Evolutionary conservation across 1,140 invertebrate species (phyloP).

Genomic region (Drosophila bocqueti): DNA sequence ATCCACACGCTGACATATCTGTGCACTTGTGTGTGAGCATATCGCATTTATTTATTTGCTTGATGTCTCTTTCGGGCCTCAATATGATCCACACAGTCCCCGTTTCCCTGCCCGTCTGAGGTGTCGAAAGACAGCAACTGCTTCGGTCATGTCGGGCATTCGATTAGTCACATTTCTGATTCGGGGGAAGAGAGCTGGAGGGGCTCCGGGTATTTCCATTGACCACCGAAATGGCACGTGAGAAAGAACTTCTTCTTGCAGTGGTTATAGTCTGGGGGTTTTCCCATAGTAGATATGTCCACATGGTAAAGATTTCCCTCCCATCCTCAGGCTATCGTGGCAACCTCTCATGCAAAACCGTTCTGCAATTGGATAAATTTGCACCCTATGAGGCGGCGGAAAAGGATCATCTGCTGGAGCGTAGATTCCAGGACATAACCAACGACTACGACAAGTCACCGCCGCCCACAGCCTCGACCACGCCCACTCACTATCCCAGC

Average conservation of each 20-base stretch:
- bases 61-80: constrained; percentile 69
- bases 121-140: constrained; percentile 71
- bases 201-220: constrained; percentile 27
- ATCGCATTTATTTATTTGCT: constrained; percentile 67
- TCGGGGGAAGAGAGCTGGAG: background rate
- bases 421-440: constrained; percentile 81
- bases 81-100: constrained; percentile 58
- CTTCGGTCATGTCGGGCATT: constrained; percentile 55
- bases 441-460: constrained; percentile 81
- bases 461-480: constrained; percentile 73
- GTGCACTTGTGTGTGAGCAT: constrained; percentile 32
- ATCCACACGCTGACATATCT: constrained; percentile 29
- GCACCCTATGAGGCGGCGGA: constrained; percentile 66
- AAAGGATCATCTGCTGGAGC: constrained; percentile 78
- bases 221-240: constrained; percentile 72
- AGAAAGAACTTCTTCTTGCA: constrained; percentile 42
- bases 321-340: constrained; percentile 73
- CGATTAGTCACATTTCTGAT: constrained; percentile 72
- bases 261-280: constrained; percentile 7
- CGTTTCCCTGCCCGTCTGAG: constrained; percentile 32
- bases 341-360: constrained; percentile 83
- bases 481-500: constrained; percentile 75
- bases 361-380: constrained; percentile 80
- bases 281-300: constrained; percentile 4
- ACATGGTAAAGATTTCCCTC: background rate